phyloP scores from a whole-genome alignment of 2,888 invertebrate species.

The Hemicrepidius hirtus region DNA sequence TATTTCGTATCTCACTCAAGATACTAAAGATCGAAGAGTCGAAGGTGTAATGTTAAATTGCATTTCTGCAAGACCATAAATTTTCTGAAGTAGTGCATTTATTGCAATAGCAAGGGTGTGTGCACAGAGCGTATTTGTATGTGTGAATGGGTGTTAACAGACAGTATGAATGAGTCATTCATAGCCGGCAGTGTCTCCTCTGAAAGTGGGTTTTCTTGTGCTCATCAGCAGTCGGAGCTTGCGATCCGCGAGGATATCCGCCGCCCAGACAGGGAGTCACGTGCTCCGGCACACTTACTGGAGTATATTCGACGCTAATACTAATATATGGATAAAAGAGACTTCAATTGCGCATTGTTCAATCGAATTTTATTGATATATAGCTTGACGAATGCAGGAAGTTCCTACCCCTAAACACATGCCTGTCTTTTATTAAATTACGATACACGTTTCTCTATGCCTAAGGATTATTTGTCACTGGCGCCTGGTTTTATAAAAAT shows the following conservation, averaged over 20 bases:
- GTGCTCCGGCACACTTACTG: slow-evolving; percentile 54
- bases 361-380: slow-evolving; percentile 10
- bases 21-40: no score
- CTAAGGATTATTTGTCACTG: background rate
- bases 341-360: slow-evolving; percentile 25
- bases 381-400: slow-evolving; percentile 3
- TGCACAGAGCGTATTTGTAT: slow-evolving; percentile 22
- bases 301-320: slow-evolving; percentile 49
- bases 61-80: background rate
- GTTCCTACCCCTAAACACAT: background rate
- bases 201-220: slow-evolving; percentile 61
- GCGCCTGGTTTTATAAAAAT: background rate
- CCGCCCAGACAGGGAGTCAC: slow-evolving; percentile 58
- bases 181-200: slow-evolving; percentile 56
- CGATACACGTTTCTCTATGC: background rate
- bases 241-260: slow-evolving; percentile 66
- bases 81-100: slow-evolving; percentile 13
- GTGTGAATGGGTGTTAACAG: slow-evolving; percentile 50
- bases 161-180: slow-evolving; percentile 60
- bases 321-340: slow-evolving; percentile 25
- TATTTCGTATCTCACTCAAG: no score
- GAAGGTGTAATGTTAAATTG: background rate
- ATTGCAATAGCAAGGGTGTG: slow-evolving; percentile 25
- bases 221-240: slow-evolving; percentile 65
- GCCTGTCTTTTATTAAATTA: background rate